These are phyloP conservation scores for Folsomia manolachei DNA, from an alignment of 2,888 invertebrate species.

Conservation along the genomic window DNA sequence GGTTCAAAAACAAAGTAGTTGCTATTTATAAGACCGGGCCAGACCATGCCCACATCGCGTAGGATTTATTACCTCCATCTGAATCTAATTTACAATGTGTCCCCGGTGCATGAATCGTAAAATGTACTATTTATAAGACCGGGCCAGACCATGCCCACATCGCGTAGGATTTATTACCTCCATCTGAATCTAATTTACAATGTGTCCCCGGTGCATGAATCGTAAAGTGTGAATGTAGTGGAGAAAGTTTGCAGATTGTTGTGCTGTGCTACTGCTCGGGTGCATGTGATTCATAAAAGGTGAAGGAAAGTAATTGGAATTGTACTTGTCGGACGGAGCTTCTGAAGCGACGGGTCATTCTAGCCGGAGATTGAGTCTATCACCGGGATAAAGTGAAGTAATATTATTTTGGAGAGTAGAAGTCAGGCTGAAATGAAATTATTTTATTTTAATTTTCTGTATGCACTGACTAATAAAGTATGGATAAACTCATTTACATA, in stretches of 20 bases:
- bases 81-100: slow-evolving; percentile 21
- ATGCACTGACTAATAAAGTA: no score
- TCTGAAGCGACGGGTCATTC: neutral
- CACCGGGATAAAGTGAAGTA: no score
- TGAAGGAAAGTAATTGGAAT: slow-evolving; percentile 7
- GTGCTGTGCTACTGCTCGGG: neutral
- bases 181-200: slow-evolving; percentile 21
- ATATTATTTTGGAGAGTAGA: no score
- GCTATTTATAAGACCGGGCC: no score
- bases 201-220: slow-evolving; percentile 15
- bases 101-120: slow-evolving; percentile 16
- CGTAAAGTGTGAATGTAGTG: slow-evolving; percentile 8
- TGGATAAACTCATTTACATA: no score
- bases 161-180: slow-evolving; percentile 18
- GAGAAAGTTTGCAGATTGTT: neutral
- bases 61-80: slow-evolving; percentile 19
- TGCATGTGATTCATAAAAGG: no score
- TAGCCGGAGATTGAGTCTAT: neutral
- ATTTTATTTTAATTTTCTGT: no score
- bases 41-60: neutral
- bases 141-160: no score
- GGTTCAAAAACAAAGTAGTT: no score
- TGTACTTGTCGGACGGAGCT: neutral
- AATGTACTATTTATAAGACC: no score
- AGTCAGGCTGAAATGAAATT: no score